Base-by-base conservation (phyloP, 2,888 invertebrate genomes). In the Oeneis ivallda region DNA sequence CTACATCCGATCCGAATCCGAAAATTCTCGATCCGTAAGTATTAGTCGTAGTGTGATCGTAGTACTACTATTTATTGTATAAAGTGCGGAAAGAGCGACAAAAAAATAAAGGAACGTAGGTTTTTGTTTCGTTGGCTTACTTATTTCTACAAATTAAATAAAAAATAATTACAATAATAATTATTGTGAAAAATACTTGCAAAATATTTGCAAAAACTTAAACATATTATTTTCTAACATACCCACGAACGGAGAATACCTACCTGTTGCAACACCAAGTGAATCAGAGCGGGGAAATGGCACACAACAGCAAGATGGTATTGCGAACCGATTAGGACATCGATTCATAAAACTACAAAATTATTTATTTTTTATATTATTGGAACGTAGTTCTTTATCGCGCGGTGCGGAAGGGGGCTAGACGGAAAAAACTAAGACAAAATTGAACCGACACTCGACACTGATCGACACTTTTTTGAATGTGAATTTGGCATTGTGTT, bases 201-300 rank as follows among this genome's bases (percentile, higher is more conserved):
- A 7, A 50, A 50, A 50, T 26, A 59, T n/a, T 34, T 13, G 17
- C 19, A 50, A 60, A 49, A 37, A 47, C 19, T n/a, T 26, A 26
- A 26, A 26, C 26, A 47, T 19, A 17, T 8, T 56, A 34, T 52
- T 62, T 52, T 61, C 52, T 43, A 54, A 45, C 54, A 54, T 41
- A 37, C 9, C 1, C 4, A 34, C 34, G 15, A 45, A 62, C 32
- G 45, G 52, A 52, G 13, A 61, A 17, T 17, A 17, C 47, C 47
- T 47, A 47, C 13, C 11, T 47, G 17, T 41, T 54, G 34, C 62
- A 54, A 32, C 34, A 43, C 17, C 62, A 13, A 57, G 63, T 45
- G 65, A 84, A 71, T 70, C 67, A 70, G 72, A 72, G 70, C 72
- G 67, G 54, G 54, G 62, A 72, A 71, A 59, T 67, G 52, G 69